A percentile compares a stretch with the other conserved stretches of the same genome.
These are phyloP conservation scores for Triplophysa bombifrons DNA, from an alignment of 2,797 vertebrate species.

Conservation along the genomic window DNA sequence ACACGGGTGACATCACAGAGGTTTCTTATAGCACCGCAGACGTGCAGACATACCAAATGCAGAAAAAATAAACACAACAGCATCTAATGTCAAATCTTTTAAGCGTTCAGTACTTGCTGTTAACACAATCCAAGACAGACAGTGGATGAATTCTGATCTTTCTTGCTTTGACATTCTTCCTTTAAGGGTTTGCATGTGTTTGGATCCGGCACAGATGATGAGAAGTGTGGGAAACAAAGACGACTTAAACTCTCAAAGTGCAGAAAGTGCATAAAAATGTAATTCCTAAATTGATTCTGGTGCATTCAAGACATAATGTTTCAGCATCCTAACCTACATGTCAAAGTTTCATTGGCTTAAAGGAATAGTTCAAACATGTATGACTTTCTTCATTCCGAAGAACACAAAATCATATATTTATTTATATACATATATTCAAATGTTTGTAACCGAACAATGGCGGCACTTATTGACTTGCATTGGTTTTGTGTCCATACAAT, in stretches of 20 bases:
- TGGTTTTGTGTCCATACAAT: too few relatives aligned
- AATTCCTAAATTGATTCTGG: background rate
- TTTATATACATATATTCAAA: too few relatives aligned
- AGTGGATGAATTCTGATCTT: background rate
- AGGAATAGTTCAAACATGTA: too few relatives aligned
- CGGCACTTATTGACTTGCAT: too few relatives aligned
- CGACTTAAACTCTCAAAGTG: background rate
- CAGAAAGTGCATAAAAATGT: background rate
- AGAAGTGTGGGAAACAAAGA: slow-evolving; percentile 38
- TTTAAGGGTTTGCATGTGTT: slow-evolving; percentile 41
- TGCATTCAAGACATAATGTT: background rate
- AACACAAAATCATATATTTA: too few relatives aligned
- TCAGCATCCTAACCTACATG: too few relatives aligned
- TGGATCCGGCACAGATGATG: slow-evolving; percentile 34
- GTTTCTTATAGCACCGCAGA: background rate
- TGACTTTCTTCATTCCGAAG: too few relatives aligned
- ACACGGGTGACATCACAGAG: slow-evolving; percentile 62
- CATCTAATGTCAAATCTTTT: slow-evolving; percentile 6
- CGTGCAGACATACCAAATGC: background rate
- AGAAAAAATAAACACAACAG: slow-evolving; percentile 37
- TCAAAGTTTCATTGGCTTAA: too few relatives aligned
- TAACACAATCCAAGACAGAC: slow-evolving; percentile 9
- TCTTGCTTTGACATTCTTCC: slow-evolving; percentile 24
- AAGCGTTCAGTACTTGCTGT: background rate
- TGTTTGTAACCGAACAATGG: too few relatives aligned